Evolutionary conservation across 2,113 vertebrate species (phyloP).

Genomic region (Centropus bengalensis): DNA sequence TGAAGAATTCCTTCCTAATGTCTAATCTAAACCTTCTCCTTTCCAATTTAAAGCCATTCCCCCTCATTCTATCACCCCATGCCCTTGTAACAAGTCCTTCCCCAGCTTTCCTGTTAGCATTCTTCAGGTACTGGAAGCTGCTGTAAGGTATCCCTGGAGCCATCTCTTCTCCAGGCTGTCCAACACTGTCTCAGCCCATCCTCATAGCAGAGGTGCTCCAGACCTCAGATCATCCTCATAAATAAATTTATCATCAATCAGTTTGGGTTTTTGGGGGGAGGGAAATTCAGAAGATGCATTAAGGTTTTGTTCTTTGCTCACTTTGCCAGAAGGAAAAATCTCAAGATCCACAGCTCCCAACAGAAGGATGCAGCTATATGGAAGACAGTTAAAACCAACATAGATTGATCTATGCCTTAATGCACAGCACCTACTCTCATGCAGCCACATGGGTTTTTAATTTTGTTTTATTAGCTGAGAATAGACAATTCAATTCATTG

Average conservation of each 20-base stretch:
- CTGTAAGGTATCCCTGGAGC: no score
- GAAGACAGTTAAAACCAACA: accelerated
- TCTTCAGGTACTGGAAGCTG: no score
- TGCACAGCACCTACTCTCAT: not conserved
- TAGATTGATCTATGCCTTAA: accelerated
- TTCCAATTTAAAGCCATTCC: no score
- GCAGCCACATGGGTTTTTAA: not conserved
- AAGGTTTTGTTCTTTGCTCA: not conserved
- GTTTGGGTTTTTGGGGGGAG: not conserved
- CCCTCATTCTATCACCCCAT: no score
- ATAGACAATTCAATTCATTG: not conserved
- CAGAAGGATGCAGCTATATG: not conserved
- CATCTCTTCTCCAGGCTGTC: no score
- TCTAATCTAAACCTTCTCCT: no score
- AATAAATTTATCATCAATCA: not conserved
- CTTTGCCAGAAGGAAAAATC: not conserved
- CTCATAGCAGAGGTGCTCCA: no score
- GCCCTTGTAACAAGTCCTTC: no score
- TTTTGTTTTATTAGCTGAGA: not conserved
- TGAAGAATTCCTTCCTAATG: no score
- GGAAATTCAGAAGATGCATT: not conserved
- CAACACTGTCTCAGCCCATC: no score
- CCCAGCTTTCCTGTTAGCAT: no score
- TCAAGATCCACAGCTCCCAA: not conserved
- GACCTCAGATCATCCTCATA: no score